A percentile compares a stretch with the other conserved stretches of the same genome.
Evolutionary conservation across 30 jellyfish, hydroid and myxozoan species (phyloP).

Genomic region (Cassiopea andromeda): DNA sequence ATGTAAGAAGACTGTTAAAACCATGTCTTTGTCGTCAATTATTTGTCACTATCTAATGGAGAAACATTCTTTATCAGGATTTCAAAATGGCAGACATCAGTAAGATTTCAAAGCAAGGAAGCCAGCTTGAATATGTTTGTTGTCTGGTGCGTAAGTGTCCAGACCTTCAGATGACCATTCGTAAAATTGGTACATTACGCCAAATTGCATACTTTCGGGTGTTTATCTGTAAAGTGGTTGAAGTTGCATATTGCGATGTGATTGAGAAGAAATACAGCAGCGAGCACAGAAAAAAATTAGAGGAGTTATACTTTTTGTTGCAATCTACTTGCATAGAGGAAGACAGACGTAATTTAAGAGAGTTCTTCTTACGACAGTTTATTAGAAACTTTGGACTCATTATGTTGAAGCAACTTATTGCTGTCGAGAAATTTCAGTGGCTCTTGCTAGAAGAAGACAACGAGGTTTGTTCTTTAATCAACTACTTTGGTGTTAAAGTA

Average conservation of each 20-base stretch:
- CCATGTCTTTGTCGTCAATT: no score
- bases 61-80: constrained; percentile 2
- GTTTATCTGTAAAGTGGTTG: constrained; percentile 20
- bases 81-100: constrained; percentile 36
- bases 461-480: constrained; percentile 10
- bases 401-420: constrained; percentile 1
- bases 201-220: constrained; percentile 18
- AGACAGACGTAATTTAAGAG: background rate
- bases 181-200: background rate
- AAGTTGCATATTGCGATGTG: constrained; percentile 24
- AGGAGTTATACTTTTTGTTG: constrained; percentile 28
- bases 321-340: background rate
- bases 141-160: background rate
- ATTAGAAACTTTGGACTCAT: constrained; percentile 31
- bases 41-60: no score
- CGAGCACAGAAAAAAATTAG: constrained; percentile 1
- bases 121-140: constrained; percentile 1
- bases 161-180: background rate
- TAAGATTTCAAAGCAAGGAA: background rate
- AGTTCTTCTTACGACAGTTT: constrained; percentile 41
- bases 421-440: constrained; percentile 21
- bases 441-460: constrained; percentile 33
- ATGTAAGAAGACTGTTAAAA: no score
- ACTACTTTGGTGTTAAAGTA: no score
- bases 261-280: constrained; percentile 3